Conservation (phyloP, 2,113 vertebrate genomes). For the Apodemus speciosus region DNA sequence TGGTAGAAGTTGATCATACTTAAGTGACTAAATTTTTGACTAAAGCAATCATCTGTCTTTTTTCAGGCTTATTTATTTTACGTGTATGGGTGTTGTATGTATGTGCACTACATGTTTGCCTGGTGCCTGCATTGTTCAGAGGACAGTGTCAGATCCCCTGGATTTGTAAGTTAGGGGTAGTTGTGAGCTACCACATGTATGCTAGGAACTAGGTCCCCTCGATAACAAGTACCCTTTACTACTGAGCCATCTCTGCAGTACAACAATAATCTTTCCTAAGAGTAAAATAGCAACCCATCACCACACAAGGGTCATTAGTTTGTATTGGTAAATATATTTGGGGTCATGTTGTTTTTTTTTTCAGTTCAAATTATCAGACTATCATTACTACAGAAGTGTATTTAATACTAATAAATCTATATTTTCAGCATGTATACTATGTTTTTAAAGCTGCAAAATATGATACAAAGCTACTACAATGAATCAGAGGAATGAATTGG, state of each 20-base stretch:
- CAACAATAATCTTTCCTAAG: conserved; percentile 38
- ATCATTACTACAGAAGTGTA: conserved; percentile 6
- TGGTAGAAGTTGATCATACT: not conserved
- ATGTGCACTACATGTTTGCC: not conserved
- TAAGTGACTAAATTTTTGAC: conserved; percentile 13
- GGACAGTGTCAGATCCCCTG: not conserved
- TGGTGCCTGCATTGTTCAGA: not conserved
- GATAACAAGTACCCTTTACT: not conserved
- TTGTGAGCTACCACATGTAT: not conserved
- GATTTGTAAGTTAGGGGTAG: not conserved
- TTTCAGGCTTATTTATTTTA: not conserved
- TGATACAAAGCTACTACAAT: not conserved
- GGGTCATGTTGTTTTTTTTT: conserved; percentile 1
- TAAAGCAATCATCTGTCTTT: not conserved
- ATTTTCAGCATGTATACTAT: conserved; percentile 26
- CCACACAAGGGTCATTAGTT: not conserved
- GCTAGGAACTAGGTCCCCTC: not conserved
- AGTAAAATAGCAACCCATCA: not conserved
- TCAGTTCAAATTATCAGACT: conserved; percentile 36
- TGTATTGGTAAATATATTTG: conserved; percentile 26
- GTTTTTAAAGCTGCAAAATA: not conserved
- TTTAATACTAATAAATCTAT: not conserved
- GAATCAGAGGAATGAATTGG: not conserved
- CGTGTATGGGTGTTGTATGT: not conserved
- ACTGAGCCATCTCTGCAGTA: not conserved